These are phyloP conservation scores for Illadopsis cleaveri DNA, from an alignment of 2,113 vertebrate species.

Conservation along the genomic window DNA sequence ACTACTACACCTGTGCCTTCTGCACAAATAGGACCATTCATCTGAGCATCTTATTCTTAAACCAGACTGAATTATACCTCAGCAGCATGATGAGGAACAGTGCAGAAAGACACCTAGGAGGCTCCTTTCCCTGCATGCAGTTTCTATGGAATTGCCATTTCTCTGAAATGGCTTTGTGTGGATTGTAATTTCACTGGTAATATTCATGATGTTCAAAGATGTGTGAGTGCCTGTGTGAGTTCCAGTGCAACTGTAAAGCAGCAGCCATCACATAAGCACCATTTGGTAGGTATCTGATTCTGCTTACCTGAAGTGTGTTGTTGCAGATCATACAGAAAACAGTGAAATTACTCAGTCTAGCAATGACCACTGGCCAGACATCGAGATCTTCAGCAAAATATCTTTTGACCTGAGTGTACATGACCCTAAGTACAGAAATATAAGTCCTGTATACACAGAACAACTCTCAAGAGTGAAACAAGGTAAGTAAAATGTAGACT, in stretches of 20 bases:
- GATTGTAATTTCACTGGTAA: background rate
- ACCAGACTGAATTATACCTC: background rate
- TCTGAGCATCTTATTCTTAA: background rate
- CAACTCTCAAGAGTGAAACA: conserved; percentile 78
- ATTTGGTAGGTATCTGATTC: background rate
- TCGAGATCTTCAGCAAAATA: conserved; percentile 91
- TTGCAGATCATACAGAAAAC: conserved; percentile 73
- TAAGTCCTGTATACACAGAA: conserved; percentile 87
- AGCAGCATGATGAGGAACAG: background rate
- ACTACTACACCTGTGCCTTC: background rate
- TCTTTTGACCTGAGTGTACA: conserved; percentile 87
- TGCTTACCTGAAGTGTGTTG: conserved; percentile 13
- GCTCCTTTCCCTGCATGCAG: fast-evolving
- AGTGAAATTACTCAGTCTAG: conserved; percentile 63
- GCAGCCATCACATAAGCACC: background rate
- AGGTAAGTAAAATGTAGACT: conserved; percentile 73
- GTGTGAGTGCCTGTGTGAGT: background rate
- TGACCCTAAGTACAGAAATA: conserved; percentile 88
- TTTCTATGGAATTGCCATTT: background rate
- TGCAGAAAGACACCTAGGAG: background rate
- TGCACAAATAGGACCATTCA: background rate
- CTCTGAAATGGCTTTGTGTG: background rate
- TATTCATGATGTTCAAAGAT: background rate
- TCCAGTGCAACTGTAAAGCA: background rate
- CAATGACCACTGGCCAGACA: conserved; percentile 88